Evolutionary conservation across 2,797 vertebrate genomes (phyloP), one percentile per base, ranked within the genome.

Genomic region (Alexandromys oeconomus): DNA sequence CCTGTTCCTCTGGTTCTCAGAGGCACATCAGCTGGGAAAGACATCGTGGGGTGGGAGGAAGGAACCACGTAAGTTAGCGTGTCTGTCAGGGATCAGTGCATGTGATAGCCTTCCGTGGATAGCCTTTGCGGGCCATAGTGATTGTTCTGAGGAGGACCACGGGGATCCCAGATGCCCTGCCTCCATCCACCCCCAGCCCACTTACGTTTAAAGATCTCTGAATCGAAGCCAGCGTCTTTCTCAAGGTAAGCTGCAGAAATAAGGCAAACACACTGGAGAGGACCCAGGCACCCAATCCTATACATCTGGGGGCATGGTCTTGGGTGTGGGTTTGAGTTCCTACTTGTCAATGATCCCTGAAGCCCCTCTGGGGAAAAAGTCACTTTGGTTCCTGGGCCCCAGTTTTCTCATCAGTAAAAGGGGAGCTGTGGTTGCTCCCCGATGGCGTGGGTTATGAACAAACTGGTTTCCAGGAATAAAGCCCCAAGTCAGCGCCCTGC

Each of bases 171-270:
- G n/a, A 15, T 1, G 0, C 65, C 48, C 71, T 4, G 25, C 27
- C 40, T 17, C 37, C 8, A 5, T 6, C 67, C 57, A 59, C 8
- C 10, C 54, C 29, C 5, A 40, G 73, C 2, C 46, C 92, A 98
- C 99, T 99, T 96, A 99, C 99, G 97, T 98, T 97, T 98, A 93
- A 98, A 98, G 95, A 98, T 97, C 97, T 99, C 98, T 0, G 99
- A 99, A 87, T 99, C 99, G 85, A 98, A 99, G 97, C 99, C 98
- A 1, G 99, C 98, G 1, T 98, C 98, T 89, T 98, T 98, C 43
- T 98, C 98, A 23, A 98, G 95, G 94, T 99, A 98, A 71, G 98
- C 99, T 99, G 2, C 29, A 98, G 98, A 96, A 48, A 7, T 96
- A 98, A 81, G 71, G 69, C 67, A 92, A 48, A 63, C 0, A 1